Percentiles rank a stretch among this genome's conserved stretches.
Evolutionary conservation across 2,113 vertebrate species (phyloP).

Genomic region (Myotis yumanensis): DNA sequence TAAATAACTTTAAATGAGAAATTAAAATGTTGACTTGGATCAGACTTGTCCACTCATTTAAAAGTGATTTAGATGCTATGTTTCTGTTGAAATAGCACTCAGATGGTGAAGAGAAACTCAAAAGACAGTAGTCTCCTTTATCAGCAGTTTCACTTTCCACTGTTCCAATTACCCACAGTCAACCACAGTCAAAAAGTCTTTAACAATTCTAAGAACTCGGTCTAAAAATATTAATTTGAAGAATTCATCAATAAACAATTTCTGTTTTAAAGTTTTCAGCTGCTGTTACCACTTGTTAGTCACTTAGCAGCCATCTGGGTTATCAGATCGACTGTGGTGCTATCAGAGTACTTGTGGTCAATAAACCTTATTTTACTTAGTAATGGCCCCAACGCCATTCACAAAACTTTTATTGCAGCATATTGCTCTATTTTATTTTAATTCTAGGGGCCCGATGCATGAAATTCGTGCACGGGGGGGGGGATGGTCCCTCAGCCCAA

Average conservation of each 20-base stretch:
- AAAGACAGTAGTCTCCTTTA: neutral
- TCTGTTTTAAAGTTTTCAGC: neutral
- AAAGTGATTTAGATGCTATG: neutral
- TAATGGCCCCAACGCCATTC: neutral
- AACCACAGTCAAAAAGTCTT: neutral
- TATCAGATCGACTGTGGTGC: neutral
- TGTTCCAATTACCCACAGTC: neutral
- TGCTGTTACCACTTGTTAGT: neutral
- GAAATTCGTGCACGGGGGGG: no score
- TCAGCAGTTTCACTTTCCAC: neutral
- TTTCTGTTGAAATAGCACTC: neutral
- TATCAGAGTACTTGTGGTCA: neutral
- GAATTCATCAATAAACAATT: neutral
- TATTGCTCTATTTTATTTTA: neutral
- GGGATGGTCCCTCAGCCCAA: no score
- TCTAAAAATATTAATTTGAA: neutral
- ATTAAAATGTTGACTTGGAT: neutral
- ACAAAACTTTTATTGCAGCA: neutral
- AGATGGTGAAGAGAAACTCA: neutral
- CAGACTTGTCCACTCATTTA: neutral
- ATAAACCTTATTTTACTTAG: neutral
- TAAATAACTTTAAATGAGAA: neutral
- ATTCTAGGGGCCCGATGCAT: no score
- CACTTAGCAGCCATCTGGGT: neutral
- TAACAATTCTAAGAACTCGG: neutral